Evolutionary conservation across 2,888 invertebrate species (phyloP), one percentile per base, ranked within the genome.

Genomic region (Watsonalla binaria): DNA sequence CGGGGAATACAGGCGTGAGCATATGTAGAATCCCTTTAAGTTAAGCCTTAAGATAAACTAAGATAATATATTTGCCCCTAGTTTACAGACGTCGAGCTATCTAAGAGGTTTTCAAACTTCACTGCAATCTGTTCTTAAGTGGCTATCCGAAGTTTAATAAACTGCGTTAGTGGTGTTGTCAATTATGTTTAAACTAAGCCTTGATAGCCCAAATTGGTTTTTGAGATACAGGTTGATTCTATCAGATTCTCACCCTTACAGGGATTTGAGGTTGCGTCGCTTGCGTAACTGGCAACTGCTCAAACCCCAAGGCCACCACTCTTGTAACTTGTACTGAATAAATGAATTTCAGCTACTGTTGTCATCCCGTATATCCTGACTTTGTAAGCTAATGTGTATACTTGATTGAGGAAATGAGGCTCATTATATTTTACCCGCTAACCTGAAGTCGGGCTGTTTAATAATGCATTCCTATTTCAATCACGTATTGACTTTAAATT

Each of bases 111-210:
- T 37, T 35, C 37, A 39, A 49, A 49, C 37, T 49, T 49, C 9
- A 37, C 8, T 15, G 37, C 49, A 49, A 49, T 37, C 49, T 49
- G 49, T 13, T 34, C 51, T 46, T 56, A 51, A 51, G 45, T 51
- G 50, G 51, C 51, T 50, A 56, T 56, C 56, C 46, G 45, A 56
- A 58, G 56, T 58, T 56, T 53, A 55, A 55, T 60, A 56, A 60
- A 56, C 52, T 56, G 53, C 55, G 55, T 60, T 56, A 58, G 53
- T 14, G 54, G 51, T 46, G 56, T 47, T 54, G 52, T 56, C 56
- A 48, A 15, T 47, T 45, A 51, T 53, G 55, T 52, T 51, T 54
- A 47, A 51, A 39, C 51, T 57, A 35, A 48, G 50, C 49, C 15
- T 55, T 50, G 48, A 46, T 46, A 13, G 5, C 13, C 35, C 15